Base-by-base conservation (phyloP, 2,888 invertebrate genomes). In the Buathra laborator region DNA sequence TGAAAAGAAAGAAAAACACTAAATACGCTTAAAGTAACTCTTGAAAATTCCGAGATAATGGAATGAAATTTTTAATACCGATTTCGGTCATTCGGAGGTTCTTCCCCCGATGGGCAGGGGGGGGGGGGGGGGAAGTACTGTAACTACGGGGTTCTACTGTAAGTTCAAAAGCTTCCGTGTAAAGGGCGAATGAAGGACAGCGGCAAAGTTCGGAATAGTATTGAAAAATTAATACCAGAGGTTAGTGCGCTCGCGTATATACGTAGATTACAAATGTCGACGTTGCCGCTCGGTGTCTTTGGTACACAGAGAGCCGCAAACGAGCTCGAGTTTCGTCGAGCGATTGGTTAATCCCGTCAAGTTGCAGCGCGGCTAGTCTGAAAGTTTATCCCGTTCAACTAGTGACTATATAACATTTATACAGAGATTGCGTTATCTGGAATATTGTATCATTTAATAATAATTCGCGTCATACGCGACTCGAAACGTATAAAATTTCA, bases 281-380 rank as follows among this genome's bases (percentile, higher is more conserved):
- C 19, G 53, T 16, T 53, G 53, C 53, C 19, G 53, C 29, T n/a
- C 51, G 43, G 4, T 79, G 29, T 24, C 46, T 66, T 46, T 46
- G 59, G 32, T 59, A 14, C n/a, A 37, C 24, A 24, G 24, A 24
- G 19, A 78, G 46, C 72, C 74, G 68, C 68, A 68, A 81, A 46
- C 48, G 46, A 74, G 81, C 67, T 81, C 59, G 68, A 48, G 43
- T 81, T 68, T 81, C 81, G 48, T 81, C 32, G 37, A 59, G 67
- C 48, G 75, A 75, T 81, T 75, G 68, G 81, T 75, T 62, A 48
- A 81, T 81, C 37, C 48, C 16, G 14, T 43, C 81, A 68, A 75
- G 56, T 62, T 12, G 12, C 10, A 48, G 29, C n/a, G 32, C 19
- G 24, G 24, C 16, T 32, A 67, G 67, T 6, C 74, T 74, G 80